Base-by-base conservation (phyloP, 2,113 vertebrate genomes). In the Bothrops jararaca region DNA sequence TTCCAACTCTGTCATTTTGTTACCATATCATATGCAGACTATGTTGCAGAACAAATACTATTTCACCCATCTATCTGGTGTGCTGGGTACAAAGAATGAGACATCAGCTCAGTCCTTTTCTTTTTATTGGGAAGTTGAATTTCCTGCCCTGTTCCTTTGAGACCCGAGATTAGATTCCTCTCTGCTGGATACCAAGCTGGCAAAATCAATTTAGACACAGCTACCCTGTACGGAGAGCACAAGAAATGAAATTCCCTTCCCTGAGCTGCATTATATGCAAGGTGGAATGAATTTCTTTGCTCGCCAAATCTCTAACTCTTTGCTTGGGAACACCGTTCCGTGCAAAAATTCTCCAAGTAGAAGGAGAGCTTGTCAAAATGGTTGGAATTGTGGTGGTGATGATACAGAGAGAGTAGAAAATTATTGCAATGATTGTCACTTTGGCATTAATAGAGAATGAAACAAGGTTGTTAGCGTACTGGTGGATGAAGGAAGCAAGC, bases 21-120 rank as follows among this genome's bases (percentile, higher is more conserved):
- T 64, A 95, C 92, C 58, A 85, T 93, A 93, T 90, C 91, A 91
- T 94, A 95, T 95, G 94, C 95, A 95, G 93, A 89, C 74, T 94
- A 95, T 95, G 95, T 96, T 92, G 95, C 86, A 94, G 93, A 90
- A 57, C 91, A 92, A 93, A 95, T 96, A 93, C 93, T 94, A 93
- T 95, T 93, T 26, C 91, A 88, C 85, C 85, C 26, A 57, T 86
- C 34, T 95, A 20, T 26, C 0, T n/a, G 90, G 86, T 91, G n/a
- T 86, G 23, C 2, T 93, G 26, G 89, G 5, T 92, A 89, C 89
- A 96, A 95, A 93, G 94, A 91, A 50, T 69, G 54, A 60, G 5
- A 80, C 74, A 87, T 88, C 50, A 91, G 11, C 45, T 88, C 22
- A 80, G 34, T 13, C 39, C 22, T 92, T 42, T 48, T 39, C 34